These are phyloP conservation scores for Platorchestia sp. DNA, from an alignment of 1,140 invertebrate species.

Conservation along the genomic window DNA sequence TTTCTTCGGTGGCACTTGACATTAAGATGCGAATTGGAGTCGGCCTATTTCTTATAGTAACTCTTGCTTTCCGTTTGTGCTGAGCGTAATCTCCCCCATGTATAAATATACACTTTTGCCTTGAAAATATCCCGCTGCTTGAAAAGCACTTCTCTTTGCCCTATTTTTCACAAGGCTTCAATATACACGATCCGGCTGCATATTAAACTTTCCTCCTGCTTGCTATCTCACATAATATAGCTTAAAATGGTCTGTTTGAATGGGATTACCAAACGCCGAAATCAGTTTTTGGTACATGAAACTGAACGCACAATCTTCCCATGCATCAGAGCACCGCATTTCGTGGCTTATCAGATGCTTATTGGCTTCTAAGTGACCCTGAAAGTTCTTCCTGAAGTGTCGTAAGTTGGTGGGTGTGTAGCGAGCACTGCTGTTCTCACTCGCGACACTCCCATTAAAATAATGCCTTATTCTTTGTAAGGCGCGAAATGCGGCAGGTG, in stretches of 20 bases:
- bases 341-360: background rate
- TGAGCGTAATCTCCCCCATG: background rate
- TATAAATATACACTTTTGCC: background rate
- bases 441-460: background rate
- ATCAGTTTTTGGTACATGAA: background rate
- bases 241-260: background rate
- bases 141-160: background rate
- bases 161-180: background rate
- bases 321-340: background rate
- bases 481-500: background rate
- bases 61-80: background rate
- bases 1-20: background rate
- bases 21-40: background rate
- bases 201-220: background rate
- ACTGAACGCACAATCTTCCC: background rate
- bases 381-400: background rate
- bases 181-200: background rate
- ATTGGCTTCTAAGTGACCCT: background rate
- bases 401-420: background rate
- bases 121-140: background rate
- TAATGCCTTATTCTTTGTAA: background rate
- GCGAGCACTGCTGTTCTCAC: background rate
- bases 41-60: background rate
- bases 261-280: background rate
- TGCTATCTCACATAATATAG: background rate